A percentile compares a stretch with the other conserved stretches of the same genome.
Evolutionary conservation across 2,113 vertebrate genomes (phyloP).

Genomic region (Megaceryle maxima): DNA sequence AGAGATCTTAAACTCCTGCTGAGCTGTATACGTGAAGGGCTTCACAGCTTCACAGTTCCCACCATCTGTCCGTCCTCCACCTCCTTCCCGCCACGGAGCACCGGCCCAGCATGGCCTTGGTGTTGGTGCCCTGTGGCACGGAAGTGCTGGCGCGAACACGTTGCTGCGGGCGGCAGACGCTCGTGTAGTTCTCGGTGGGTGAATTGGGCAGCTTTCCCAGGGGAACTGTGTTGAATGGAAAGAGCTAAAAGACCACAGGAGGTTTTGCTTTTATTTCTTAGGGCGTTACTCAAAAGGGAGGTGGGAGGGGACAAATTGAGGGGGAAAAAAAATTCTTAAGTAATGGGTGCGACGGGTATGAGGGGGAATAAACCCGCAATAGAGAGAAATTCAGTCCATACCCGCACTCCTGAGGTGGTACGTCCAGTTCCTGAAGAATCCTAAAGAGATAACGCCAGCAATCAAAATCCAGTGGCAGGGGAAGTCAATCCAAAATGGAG

Average conservation of each 20-base stretch:
- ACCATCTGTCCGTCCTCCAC: neutral
- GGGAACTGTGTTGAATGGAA: conserved; percentile 67
- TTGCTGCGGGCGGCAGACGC: neutral
- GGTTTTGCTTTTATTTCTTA: conserved; percentile 47
- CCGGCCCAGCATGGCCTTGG: conserved; percentile 5
- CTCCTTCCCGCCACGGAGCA: conserved; percentile 66
- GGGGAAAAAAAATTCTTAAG: conserved; percentile 30
- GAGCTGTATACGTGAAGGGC: conserved; percentile 1
- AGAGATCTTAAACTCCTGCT: conserved; percentile 38
- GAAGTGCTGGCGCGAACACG: conserved; percentile 40
- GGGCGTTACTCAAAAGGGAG: conserved; percentile 62
- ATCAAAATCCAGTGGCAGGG: conserved; percentile 75
- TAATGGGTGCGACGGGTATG: conserved; percentile 69
- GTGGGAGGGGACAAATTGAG: conserved; percentile 35
- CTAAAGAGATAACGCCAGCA: conserved; percentile 76
- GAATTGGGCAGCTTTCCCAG: conserved; percentile 75
- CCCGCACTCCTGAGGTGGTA: conserved; percentile 76
- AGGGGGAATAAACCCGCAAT: conserved; percentile 69
- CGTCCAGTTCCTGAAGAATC: conserved; percentile 77
- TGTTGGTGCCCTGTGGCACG: conserved; percentile 44
- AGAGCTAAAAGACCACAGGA: conserved; percentile 51
- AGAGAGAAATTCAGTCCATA: conserved; percentile 73
- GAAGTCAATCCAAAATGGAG: conserved; percentile 83
- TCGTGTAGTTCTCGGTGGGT: conserved; percentile 79
- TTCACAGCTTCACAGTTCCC: conserved; percentile 47